Base-by-base conservation (phyloP, 2,113 vertebrate species). In the Triplophysa dalaica region DNA sequence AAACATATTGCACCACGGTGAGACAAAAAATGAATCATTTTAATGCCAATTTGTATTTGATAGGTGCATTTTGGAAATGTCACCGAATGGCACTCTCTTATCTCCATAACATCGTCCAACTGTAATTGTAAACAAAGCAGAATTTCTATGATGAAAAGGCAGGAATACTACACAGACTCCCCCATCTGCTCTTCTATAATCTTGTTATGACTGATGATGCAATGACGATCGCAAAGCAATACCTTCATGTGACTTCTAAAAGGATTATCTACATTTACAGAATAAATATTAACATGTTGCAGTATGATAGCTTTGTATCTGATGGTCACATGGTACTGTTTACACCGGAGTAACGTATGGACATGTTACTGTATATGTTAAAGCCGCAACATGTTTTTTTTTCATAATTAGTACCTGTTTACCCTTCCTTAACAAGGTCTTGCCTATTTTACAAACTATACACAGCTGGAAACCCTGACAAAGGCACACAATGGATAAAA, bases 401-500 rank as follows among this genome's bases (percentile, higher is more conserved):
- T 84, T 70, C 41, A 87, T 86, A 90, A 91, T 91, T 92, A 89
- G 91, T 92, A 92, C 91, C 92, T 90, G 88, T 89, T 88, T 83
- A 84, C 84, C 84, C 83, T 86, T 89, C 86, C 84, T 82, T 84
- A 87, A 80, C 74, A 83, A 89, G 86, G 85, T 82, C 82, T 84
- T 22, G 69, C 83, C 86, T 86, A 87, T 90, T 88, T 87, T 91
- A 92, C 89, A 93, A 91, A 92, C 88, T 91, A 88, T 90, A 92
- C 89, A 93, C 86, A 91, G 87, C 86, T 88, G 94, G 94, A 94
- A 94, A 90, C 89, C 93, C 92, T 88, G 89, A 93, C 88, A 87
- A 94, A 93, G 92, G 92, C 92, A 92, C 93, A 92, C 91, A 86
- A 92, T 91, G 90, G 92, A 93, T 90, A 90, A 89, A 92, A 91